Percentiles rank a stretch among this genome's conserved stretches.
Evolutionary conservation across 2,113 vertebrate species (phyloP).

Genomic region (Macquaria australasica): DNA sequence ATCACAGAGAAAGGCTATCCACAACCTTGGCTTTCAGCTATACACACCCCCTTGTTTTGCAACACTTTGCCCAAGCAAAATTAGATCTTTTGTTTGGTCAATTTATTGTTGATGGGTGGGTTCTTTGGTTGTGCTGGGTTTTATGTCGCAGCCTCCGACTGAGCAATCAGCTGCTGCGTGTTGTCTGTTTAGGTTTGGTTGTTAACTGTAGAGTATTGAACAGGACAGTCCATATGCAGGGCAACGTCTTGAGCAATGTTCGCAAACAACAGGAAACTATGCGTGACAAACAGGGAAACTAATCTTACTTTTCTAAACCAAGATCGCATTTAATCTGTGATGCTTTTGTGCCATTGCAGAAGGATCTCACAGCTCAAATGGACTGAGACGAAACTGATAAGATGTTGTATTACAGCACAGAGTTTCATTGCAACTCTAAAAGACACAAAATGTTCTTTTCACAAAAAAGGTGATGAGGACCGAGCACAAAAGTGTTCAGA

Average conservation of each 20-base stretch:
- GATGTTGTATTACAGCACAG: constrained; percentile 58
- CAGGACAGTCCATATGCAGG: constrained; percentile 20
- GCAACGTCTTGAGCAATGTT: constrained; percentile 49
- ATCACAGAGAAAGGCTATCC: constrained; percentile 80
- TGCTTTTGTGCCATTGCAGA: constrained; percentile 14
- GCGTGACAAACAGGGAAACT: constrained; percentile 41
- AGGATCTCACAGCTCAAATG: constrained; percentile 27
- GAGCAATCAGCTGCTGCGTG: constrained; percentile 55
- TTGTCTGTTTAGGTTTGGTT: constrained; percentile 43
- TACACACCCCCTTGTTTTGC: constrained; percentile 69
- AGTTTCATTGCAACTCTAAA: constrained; percentile 46
- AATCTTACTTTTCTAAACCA: constrained; percentile 49
- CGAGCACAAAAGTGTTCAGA: constrained; percentile 50
- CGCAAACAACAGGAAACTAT: constrained; percentile 18
- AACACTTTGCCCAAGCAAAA: constrained; percentile 74
- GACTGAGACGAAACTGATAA: constrained; percentile 26
- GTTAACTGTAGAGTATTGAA: constrained; percentile 26
- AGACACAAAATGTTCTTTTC: constrained; percentile 43
- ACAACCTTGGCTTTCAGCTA: constrained; percentile 79
- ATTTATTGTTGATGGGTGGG: constrained; percentile 69
- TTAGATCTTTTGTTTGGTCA: constrained; percentile 76
- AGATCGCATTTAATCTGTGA: constrained; percentile 28
- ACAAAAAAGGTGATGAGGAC: constrained; percentile 46
- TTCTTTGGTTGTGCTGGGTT: constrained; percentile 84
- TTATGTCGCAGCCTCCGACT: constrained; percentile 49